Evolutionary conservation across 2,113 vertebrate genomes (phyloP), one percentile per base, ranked within the genome.

Genomic region (Nycticryphes semicollaris): DNA sequence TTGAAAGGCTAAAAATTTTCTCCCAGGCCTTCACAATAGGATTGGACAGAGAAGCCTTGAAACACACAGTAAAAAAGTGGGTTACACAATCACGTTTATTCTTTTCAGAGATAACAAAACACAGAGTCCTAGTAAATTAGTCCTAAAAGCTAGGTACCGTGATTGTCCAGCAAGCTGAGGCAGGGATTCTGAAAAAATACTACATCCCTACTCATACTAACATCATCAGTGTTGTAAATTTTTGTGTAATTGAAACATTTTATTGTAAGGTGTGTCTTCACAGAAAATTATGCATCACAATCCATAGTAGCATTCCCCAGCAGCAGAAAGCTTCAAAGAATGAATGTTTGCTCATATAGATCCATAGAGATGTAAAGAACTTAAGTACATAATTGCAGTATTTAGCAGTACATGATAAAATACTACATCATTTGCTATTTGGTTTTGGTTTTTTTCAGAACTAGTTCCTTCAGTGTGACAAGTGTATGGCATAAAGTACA

Each of bases 1-100:
- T 9, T 92, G 68, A 73, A 96, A 95, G 28, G 24, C 56, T 75
- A 81, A 92, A 79, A 23, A 76, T 90, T 90, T 94, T 74, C 48
- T 94, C 48, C 41, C 27, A 86, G 79, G 37, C 50, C 48, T 69
- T 90, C 47, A 51, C 19, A 88, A 93, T 2, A 53, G 23, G 43
- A 84, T 63, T 60, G 64, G 33, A 23, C 35, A 92, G 68, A 89
- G 27, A 14, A 83, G 23, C 77, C 23, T 39, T 7, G 19, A 91
- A 93, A 62, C 19, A 70, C 23, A 20, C 11, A 75, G 12, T 59
- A 83, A 81, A 74, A 74, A 88, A 75, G 33, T 89, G 23, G 5
- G 47, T 78, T 93, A 77, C 13, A 35, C 39, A 80, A n/a, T 74
- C 41, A 91, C 47, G 56, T 74, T 91, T 84, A 63, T 63, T 81